A percentile compares a stretch with the other conserved stretches of the same genome.
These are phyloP conservation scores for Trachelus iudaicus DNA, from an alignment of 2,888 invertebrate species.

Conservation along the genomic window DNA sequence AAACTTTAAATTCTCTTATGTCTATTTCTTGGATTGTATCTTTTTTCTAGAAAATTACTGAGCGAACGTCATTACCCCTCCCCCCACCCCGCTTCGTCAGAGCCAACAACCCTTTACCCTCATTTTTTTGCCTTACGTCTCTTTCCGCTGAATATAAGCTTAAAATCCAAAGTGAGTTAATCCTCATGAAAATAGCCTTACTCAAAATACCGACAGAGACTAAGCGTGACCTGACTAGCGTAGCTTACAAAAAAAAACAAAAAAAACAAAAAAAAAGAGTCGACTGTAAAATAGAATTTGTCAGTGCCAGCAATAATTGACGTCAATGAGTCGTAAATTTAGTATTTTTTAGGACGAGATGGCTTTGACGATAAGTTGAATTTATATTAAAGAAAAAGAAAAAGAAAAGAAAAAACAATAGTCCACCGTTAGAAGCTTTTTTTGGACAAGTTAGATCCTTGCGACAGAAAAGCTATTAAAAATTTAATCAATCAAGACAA, in stretches of 20 bases:
- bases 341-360: not conserved
- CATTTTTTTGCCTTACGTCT: too few relatives aligned
- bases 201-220: not conserved
- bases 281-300: not conserved
- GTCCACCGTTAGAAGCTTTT: not conserved
- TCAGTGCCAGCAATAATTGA: slow-evolving; percentile 5
- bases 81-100: too few relatives aligned
- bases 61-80: too few relatives aligned
- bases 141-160: too few relatives aligned
- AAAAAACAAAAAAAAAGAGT: not conserved
- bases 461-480: not conserved
- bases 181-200: not conserved
- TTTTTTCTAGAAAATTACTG: too few relatives aligned
- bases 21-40: not conserved
- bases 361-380: not conserved
- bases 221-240: not conserved
- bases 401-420: too few relatives aligned
- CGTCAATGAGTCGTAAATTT: slow-evolving; percentile 3
- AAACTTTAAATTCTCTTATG: not conserved
- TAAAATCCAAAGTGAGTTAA: not conserved
- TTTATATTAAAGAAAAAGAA: not conserved
- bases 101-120: too few relatives aligned
- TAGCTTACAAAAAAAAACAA: not conserved
- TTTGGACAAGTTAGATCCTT: not conserved
- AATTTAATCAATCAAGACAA: not conserved